Conservation (phyloP, 2,888 invertebrate genomes). For the Agonopterix alstromeriana region DNA sequence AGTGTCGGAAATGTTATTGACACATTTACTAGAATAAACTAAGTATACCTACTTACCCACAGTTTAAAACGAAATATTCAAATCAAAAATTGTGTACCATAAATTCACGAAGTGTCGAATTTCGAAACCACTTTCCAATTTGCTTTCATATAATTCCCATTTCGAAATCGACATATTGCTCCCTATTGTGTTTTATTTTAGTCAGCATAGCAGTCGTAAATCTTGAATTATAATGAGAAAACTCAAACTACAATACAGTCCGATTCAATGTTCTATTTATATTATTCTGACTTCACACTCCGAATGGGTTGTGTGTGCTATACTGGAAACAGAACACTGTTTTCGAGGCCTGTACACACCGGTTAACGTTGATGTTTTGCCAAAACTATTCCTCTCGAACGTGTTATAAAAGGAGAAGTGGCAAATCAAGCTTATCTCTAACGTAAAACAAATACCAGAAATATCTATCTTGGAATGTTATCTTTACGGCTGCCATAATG, state of each 20-base stretch:
- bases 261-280: slow-evolving; percentile 56
- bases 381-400: slow-evolving; percentile 17
- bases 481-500: too few relatives aligned
- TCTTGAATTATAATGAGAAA: slow-evolving; percentile 40
- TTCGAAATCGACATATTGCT: slow-evolving; percentile 22
- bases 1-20: too few relatives aligned
- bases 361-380: slow-evolving; percentile 35
- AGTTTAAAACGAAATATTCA: too few relatives aligned
- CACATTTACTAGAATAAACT: too few relatives aligned
- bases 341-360: slow-evolving; percentile 29
- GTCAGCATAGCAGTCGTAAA: slow-evolving; percentile 32
- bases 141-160: slow-evolving; percentile 20
- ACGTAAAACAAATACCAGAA: too few relatives aligned
- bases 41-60: slow-evolving; percentile 1
- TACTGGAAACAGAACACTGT: slow-evolving; percentile 31
- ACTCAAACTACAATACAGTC: slow-evolving; percentile 39
- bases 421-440: too few relatives aligned
- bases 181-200: slow-evolving; percentile 30
- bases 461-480: too few relatives aligned
- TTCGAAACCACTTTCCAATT: slow-evolving; percentile 2
- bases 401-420: too few relatives aligned
- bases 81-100: too few relatives aligned
- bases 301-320: slow-evolving; percentile 11
- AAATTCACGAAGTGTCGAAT: too few relatives aligned
- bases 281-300: slow-evolving; percentile 51